Evolutionary conservation across 2,113 vertebrate genomes (phyloP).

Genomic region (Bagarius yarrelli): DNA sequence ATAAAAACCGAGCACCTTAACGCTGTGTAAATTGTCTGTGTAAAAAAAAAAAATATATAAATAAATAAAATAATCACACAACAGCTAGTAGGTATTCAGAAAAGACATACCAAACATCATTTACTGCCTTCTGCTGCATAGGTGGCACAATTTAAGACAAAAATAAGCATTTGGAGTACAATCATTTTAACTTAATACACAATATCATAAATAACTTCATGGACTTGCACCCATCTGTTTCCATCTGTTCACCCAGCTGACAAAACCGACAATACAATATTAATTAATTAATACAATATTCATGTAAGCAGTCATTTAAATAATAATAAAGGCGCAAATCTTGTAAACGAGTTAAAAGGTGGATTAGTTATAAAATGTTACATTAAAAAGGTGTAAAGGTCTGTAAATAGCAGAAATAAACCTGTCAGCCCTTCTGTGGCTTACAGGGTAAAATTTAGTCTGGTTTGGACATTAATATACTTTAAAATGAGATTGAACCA

Average conservation of each 20-base stretch:
- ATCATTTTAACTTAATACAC: conserved; percentile 5
- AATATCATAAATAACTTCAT: conserved; percentile 18
- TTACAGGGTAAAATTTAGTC: not conserved
- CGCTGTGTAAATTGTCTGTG: conserved; percentile 14
- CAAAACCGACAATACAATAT: no score
- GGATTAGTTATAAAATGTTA: not conserved
- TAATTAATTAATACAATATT: not conserved
- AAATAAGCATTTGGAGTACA: conserved; percentile 21
- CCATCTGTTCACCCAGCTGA: not conserved
- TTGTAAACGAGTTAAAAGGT: not conserved
- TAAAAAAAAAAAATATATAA: not conserved
- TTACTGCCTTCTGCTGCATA: conserved; percentile 9
- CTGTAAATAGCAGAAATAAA: not conserved
- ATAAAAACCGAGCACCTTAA: conserved; percentile 38
- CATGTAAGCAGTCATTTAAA: not conserved
- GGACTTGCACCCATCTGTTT: conserved; percentile 3
- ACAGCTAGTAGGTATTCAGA: conserved; percentile 9
- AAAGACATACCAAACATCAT: conserved; percentile 2
- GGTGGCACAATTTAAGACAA: conserved; percentile 11
- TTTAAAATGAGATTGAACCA: not conserved
- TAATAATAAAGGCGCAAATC: not conserved
- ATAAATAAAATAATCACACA: not conserved
- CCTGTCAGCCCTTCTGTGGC: not conserved
- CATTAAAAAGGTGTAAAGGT: not conserved
- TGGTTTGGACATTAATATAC: no score